Evolutionary conservation across 2,888 invertebrate genomes (phyloP), one percentile per base, ranked within the genome.

Genomic region (Sminthurinus aureus): DNA sequence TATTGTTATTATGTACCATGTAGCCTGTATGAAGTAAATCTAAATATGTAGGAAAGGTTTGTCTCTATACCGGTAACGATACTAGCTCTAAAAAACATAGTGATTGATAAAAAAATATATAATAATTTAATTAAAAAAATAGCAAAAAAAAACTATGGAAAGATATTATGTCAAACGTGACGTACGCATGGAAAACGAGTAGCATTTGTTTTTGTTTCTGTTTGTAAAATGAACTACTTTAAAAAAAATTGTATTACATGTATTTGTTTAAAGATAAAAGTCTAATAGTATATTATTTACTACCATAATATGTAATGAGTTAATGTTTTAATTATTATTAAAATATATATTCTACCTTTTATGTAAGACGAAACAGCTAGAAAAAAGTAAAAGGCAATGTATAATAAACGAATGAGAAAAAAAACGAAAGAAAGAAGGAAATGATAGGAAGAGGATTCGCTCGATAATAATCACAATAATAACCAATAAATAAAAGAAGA

Each of bases 391-490:
- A 58, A 38, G 38, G 38, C 38, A 38, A 38, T 38, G 38, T 18
- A 6, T 6, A 66, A 66, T n/a, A 67, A 13, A 67, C 1, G n/a
- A 67, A 20, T 58, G 26, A 77, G 79, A 13, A 66, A 26, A 64
- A 12, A 64, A 22, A 79, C 13, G 38, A 20, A 26, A 20, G 79
- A 20, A 58, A 18, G 22, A 12, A 64, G 20, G 66, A 79, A 79
- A 64, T 26, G 79, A 66, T 38, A 38, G 38, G 22, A 52, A 51
- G 50, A 66, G 66, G 80, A 52, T 80, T 24, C 52, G 80, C 71
- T 80, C 52, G 71, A 71, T 73, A 58, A 80, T 80, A 80, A 79
- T 66, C 22, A 67, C 18, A 67, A 79, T 71, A 38, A 38, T 38
- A 38, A 38, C 38, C 38, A 38, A 38, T 38, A 38, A 38, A 52